phyloP scores from a whole-genome alignment of 2,797 vertebrate species.

The Sebastes paucispinis region DNA sequence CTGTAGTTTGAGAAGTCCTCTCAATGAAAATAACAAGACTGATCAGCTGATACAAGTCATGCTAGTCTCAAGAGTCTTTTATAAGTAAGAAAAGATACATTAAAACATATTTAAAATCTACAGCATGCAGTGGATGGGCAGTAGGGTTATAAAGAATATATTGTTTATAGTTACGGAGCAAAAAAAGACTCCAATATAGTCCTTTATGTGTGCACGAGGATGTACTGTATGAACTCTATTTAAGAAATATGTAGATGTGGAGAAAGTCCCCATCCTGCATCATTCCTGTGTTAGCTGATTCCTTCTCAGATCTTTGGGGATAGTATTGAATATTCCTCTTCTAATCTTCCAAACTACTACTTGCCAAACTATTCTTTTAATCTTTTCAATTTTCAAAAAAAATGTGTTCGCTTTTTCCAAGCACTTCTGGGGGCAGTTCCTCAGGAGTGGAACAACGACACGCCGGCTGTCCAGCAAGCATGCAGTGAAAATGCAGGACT shows the following conservation, averaged over 20 bases:
- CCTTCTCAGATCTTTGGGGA: background rate
- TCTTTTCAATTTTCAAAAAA: conserved; percentile 26
- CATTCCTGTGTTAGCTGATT: background rate
- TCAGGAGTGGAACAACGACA: conserved; percentile 15
- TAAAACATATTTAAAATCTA: background rate
- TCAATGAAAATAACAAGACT: background rate
- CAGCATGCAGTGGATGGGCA: conserved; percentile 1
- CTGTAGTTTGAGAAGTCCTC: background rate
- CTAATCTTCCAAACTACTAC: conserved; percentile 20
- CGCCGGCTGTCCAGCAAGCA: conserved; percentile 23
- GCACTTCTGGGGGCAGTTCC: conserved; percentile 3
- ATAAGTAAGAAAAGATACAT: conserved; percentile 22
- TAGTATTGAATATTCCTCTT: conserved; percentile 14
- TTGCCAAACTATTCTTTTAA: conserved; percentile 7
- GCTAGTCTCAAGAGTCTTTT: background rate
- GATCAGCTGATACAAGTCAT: background rate
- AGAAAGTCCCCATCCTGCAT: background rate
- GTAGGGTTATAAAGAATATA: background rate
- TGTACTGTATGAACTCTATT: background rate
- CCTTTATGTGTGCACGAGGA: background rate
- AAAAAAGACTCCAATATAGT: background rate
- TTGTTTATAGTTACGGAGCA: conserved; percentile 1
- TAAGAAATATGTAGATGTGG: background rate
- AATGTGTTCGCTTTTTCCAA: conserved; percentile 11
- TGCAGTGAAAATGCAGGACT: conserved; percentile 35